Evolutionary conservation across 1,140 invertebrate genomes (phyloP).

Genomic region (Ladona fulva): DNA sequence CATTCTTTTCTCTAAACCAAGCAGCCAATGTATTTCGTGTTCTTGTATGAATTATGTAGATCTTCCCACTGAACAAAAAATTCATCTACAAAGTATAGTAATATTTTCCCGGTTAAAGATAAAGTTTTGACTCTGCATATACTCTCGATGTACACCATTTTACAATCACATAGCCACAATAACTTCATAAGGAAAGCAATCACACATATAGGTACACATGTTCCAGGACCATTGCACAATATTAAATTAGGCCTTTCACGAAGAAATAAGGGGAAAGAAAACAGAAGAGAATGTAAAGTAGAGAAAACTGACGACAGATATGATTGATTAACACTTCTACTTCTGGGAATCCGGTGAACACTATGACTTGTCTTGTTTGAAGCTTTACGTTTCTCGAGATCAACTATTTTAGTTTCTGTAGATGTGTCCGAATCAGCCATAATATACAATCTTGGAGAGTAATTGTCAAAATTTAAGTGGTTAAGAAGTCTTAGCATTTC

Average conservation of each 20-base stretch:
- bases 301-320: slow-evolving; percentile 70
- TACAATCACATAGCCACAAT: slow-evolving; percentile 53
- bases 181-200: slow-evolving; percentile 57
- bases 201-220: slow-evolving; percentile 80
- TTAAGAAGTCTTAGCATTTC: slow-evolving; percentile 72
- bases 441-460: slow-evolving; percentile 64
- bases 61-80: slow-evolving; percentile 87
- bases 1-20: slow-evolving; percentile 41
- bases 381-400: slow-evolving; percentile 36
- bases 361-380: slow-evolving; percentile 21
- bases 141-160: slow-evolving; percentile 88
- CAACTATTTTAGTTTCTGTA: slow-evolving; percentile 55
- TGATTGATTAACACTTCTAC: slow-evolving; percentile 78
- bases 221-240: slow-evolving; percentile 91
- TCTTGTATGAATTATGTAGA: slow-evolving; percentile 46
- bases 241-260: slow-evolving; percentile 64
- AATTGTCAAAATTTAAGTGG: slow-evolving; percentile 48
- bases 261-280: slow-evolving; percentile 59
- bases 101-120: slow-evolving; percentile 80
- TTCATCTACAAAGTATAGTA: slow-evolving; percentile 73
- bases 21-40: slow-evolving; percentile 53
- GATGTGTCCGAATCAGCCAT: slow-evolving; percentile 67
- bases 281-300: slow-evolving; percentile 59
- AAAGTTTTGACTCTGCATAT: slow-evolving; percentile 83
- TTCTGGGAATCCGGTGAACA: slow-evolving; percentile 63